Conservation (phyloP, 2,888 invertebrate genomes). For the Apamea epomidion region DNA sequence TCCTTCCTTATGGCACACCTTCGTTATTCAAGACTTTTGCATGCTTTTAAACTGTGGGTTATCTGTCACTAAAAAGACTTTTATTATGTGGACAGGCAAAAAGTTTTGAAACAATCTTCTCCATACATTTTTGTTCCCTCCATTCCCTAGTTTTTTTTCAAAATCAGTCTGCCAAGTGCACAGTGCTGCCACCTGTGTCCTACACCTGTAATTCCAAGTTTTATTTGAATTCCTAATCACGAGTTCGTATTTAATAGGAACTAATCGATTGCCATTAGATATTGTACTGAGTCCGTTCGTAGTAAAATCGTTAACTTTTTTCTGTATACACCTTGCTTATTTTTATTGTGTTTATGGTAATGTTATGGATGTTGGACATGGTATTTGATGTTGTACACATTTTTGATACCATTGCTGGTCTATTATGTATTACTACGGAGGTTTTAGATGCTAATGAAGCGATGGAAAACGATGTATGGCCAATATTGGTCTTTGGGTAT, state of each 20-base stretch:
- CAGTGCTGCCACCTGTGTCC: constrained; percentile 39
- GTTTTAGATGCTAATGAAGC: neutral
- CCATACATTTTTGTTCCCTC: neutral
- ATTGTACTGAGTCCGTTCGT: constrained; percentile 3
- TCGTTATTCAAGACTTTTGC: neutral
- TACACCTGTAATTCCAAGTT: constrained; percentile 45
- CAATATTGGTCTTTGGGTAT: constrained; percentile 1
- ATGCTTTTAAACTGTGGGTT: neutral
- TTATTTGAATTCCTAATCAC: constrained; percentile 39
- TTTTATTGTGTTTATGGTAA: constrained; percentile 8
- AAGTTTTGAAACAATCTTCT: neutral
- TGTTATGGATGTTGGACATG: neutral
- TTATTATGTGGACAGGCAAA: neutral
- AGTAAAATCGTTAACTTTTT: constrained; percentile 25
- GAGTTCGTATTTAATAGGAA: constrained; percentile 27
- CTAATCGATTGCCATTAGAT: constrained; percentile 48
- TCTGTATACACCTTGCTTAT: constrained; percentile 13
- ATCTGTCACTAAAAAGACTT: neutral
- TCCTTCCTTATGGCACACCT: neutral
- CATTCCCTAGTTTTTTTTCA: constrained; percentile 2
- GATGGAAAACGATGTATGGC: neutral
- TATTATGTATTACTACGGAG: too few species aligned
- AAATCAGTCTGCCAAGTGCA: constrained; percentile 43
- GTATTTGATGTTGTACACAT: neutral
- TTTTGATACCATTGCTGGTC: neutral